Evolutionary conservation across 2,113 vertebrate genomes (phyloP).

Genomic region (Corythaeola cristata): DNA sequence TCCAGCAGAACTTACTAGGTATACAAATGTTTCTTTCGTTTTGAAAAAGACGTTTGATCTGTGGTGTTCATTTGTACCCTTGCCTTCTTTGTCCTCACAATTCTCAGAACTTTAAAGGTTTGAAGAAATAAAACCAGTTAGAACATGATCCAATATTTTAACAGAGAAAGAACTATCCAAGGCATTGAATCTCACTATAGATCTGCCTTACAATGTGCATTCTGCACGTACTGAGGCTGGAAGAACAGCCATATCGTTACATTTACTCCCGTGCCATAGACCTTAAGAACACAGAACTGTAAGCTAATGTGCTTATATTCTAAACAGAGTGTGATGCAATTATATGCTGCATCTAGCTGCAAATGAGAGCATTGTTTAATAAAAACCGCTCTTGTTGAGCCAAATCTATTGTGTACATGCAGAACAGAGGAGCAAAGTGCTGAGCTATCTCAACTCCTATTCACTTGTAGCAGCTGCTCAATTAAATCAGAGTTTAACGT

Average conservation of each 20-base stretch:
- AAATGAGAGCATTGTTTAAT: constrained; percentile 35
- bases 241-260: neutral
- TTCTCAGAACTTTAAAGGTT: neutral
- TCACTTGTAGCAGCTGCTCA: constrained; percentile 55
- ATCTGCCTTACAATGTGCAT: rapidly evolving
- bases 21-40: neutral
- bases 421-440: constrained; percentile 33
- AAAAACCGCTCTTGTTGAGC: constrained; percentile 33
- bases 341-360: constrained; percentile 2
- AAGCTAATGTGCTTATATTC: neutral
- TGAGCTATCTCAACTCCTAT: constrained; percentile 35
- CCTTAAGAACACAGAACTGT: neutral
- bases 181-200: neutral
- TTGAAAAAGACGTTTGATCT: neutral
- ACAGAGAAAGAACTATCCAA: neutral
- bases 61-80: neutral
- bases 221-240: neutral
- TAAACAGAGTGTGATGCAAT: neutral
- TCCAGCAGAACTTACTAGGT: neutral
- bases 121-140: neutral
- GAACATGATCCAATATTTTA: neutral
- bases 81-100: neutral
- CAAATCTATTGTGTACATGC: constrained; percentile 26
- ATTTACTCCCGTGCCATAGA: neutral
- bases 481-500: constrained; percentile 52